Evolutionary conservation across 2,888 invertebrate genomes (phyloP).

Genomic region (Mimas tiliae): DNA sequence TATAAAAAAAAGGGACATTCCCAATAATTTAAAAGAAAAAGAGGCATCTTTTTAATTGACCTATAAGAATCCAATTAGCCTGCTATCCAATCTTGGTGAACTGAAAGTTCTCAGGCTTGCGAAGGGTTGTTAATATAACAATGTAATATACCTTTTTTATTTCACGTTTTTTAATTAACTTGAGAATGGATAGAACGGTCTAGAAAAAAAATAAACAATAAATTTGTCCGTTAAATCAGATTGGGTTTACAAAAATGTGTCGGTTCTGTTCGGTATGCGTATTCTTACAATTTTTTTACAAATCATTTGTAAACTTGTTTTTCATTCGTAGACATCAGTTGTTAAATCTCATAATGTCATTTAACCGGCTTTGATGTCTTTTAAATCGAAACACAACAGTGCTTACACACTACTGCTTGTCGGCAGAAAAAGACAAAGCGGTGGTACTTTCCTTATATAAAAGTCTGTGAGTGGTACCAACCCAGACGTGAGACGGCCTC

Average conservation of each 20-base stretch:
- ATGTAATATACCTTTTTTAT: constrained; percentile 8
- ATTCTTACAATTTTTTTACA: no score
- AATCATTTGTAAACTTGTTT: no score
- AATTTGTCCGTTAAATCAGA: background rate
- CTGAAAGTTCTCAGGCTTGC: constrained; percentile 5
- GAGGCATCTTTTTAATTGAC: constrained; percentile 13
- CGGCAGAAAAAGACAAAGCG: no score
- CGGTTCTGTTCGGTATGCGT: background rate
- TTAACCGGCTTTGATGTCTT: no score
- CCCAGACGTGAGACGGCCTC: no score
- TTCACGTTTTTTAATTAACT: constrained; percentile 2
- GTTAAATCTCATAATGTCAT: no score
- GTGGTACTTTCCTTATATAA: no score
- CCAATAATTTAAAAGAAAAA: constrained; percentile 27
- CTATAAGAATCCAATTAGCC: constrained; percentile 23
- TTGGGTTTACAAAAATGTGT: background rate
- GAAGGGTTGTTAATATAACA: constrained; percentile 14
- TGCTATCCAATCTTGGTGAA: constrained; percentile 21
- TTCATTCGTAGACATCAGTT: no score
- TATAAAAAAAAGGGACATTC: background rate
- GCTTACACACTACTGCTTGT: no score
- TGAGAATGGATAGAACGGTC: background rate
- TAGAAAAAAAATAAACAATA: background rate
- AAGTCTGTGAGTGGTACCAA: no score
- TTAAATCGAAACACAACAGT: no score